Evolutionary conservation across 2,888 invertebrate genomes (phyloP), one percentile per base, ranked within the genome.

Genomic region (Drosophila austrosaltans): DNA sequence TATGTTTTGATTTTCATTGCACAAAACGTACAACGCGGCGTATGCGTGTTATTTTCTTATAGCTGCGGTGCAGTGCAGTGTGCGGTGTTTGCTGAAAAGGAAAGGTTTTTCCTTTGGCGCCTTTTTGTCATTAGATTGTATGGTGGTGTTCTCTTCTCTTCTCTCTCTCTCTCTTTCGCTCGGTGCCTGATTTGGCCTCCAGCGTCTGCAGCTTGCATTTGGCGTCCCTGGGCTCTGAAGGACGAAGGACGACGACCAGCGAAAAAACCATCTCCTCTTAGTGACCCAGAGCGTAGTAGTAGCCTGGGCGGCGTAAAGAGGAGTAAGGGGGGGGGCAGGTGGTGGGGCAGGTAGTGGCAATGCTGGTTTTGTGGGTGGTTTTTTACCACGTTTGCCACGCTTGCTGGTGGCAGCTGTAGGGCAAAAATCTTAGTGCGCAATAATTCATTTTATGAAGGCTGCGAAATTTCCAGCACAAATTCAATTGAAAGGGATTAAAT

Each of bases 1-100:
- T 83, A 83, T 82, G 84, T 84, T 84, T 87, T 82, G 81, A 78
- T 79, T 81, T 76, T 74, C 75, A 73, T 61, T 66, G 68, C 48
- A 48, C 48, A 48, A 48, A 48, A 48, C 65, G 63, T 30, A 30
- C 60, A 60, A 60, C 44, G 71, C 56, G 71, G 60, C 71, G 71
- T 65, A 71, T 71, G 71, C 65, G 64, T 64, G 53, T 48, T 65
- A 67, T 36, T 48, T 22, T 28, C 22, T 44, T 30, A 6, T 30
- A 30, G 30, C 3, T 4, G 28, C 28, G 28, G 28, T 30, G 30
- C 30, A 6, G 6, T 12, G 63, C 10, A n/a, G 2, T 42, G n/a
- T 0, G 16, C 10, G 28, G 57, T 10, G 20, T 16, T 16, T 16
- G 48, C 8, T 28, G 44, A 22, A 12, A n/a, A 36, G 20, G 30